These are phyloP conservation scores for Halcyon senegalensis DNA, from an alignment of 2,113 vertebrate species.

Conservation along the genomic window DNA sequence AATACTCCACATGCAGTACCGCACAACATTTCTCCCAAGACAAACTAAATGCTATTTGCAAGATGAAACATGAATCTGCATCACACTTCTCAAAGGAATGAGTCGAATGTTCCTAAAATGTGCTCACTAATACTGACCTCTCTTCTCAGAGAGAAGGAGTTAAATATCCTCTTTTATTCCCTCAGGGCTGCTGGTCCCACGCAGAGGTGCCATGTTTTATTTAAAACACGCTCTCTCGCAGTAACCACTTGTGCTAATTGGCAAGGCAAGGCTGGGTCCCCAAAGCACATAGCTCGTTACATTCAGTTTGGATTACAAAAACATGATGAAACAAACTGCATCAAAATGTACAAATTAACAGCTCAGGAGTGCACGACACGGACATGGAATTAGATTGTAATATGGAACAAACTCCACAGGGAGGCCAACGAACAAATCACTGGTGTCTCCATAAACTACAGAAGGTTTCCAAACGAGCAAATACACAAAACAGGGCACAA, in stretches of 20 bases:
- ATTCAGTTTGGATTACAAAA: slow-evolving; percentile 84
- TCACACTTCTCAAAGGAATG: neutral
- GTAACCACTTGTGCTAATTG: slow-evolving; percentile 85
- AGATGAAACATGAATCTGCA: slow-evolving; percentile 3
- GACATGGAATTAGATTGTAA: slow-evolving; percentile 77
- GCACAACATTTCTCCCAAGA: neutral
- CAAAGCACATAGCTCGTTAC: slow-evolving; percentile 81
- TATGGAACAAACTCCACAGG: slow-evolving; percentile 75
- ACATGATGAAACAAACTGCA: slow-evolving; percentile 82
- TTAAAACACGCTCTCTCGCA: slow-evolving; percentile 80
- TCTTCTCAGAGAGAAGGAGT: slow-evolving; percentile 62
- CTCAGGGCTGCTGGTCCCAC: slow-evolving; percentile 46
- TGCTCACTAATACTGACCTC: neutral
- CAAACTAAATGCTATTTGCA: neutral
- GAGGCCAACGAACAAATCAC: slow-evolving; percentile 75
- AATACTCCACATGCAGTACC: neutral
- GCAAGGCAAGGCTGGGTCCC: slow-evolving; percentile 80
- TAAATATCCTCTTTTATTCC: slow-evolving; percentile 70
- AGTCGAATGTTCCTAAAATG: neutral
- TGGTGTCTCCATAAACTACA: slow-evolving; percentile 72
- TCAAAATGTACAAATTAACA: slow-evolving; percentile 82
- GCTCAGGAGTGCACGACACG: slow-evolving; percentile 70
- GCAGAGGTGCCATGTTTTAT: slow-evolving; percentile 81
- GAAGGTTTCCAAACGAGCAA: slow-evolving; percentile 75
- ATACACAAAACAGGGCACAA: slow-evolving; percentile 59